A percentile compares a stretch with the other conserved stretches of the same genome.
Evolutionary conservation across 2,797 vertebrate species (phyloP).

Genomic region (Peromyscus melanophrys): DNA sequence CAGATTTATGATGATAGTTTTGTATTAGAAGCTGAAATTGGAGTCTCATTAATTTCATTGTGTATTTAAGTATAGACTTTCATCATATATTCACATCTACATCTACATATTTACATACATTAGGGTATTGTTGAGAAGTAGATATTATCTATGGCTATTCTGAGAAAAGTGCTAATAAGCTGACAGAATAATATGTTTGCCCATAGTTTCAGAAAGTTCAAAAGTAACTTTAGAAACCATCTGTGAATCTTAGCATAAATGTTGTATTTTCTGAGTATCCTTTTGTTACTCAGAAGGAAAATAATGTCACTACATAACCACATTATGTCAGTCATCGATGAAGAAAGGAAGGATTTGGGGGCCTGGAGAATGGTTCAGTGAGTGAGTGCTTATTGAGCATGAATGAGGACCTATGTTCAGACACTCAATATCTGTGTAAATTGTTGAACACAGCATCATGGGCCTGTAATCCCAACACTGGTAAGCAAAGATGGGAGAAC

Average conservation of each 20-base stretch:
- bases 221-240: not conserved
- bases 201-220: not conserved
- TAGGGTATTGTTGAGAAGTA: not conserved
- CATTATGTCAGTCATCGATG: not conserved
- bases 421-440: not conserved
- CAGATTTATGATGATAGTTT: not conserved
- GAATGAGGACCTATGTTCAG: not conserved
- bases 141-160: constrained; percentile 22
- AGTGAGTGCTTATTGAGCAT: not conserved
- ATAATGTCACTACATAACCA: not conserved
- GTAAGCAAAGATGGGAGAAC: not conserved
- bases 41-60: constrained; percentile 32
- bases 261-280: not conserved
- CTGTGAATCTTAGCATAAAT: not conserved
- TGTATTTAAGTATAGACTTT: not conserved
- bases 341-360: not conserved
- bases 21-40: not conserved
- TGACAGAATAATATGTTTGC: not conserved
- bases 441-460: not conserved
- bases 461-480: not conserved
- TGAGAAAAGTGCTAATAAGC: not conserved
- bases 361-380: no score
- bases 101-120: not conserved
- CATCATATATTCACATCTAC: not conserved
- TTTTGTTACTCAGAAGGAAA: not conserved